A percentile compares a stretch with the other conserved stretches of the same genome.
These are phyloP conservation scores for Epizoanthus stellaris DNA, from an alignment of 92 coral and sea anemone species.

Conservation along the genomic window DNA sequence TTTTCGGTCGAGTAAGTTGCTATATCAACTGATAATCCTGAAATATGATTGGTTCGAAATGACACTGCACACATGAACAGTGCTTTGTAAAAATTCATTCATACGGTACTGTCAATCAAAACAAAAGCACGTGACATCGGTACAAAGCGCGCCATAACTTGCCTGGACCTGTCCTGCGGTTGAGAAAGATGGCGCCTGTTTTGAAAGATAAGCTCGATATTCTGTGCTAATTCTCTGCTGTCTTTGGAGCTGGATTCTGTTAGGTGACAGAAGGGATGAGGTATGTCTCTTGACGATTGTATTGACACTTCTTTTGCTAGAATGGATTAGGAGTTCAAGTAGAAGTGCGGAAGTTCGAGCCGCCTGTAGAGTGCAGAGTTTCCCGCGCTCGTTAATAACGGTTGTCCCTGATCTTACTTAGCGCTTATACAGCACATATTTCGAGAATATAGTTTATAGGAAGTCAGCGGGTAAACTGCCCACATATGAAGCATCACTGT, in stretches of 20 bases:
- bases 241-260: background rate
- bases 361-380: no score
- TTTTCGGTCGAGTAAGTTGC: slow-evolving; percentile 87
- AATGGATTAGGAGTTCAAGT: no score
- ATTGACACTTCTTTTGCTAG: background rate
- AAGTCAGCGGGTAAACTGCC: no score
- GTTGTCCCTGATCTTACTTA: no score
- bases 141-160: slow-evolving; percentile 79
- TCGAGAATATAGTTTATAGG: no score
- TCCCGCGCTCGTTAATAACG: no score
- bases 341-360: no score
- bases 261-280: background rate
- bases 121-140: slow-evolving; percentile 69
- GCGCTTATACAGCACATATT: no score
- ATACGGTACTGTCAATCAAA: slow-evolving; percentile 84
- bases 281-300: background rate
- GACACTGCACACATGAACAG: slow-evolving; percentile 58
- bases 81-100: slow-evolving; percentile 77
- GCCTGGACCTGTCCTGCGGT: slow-evolving; percentile 68
- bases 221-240: background rate
- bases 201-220: slow-evolving; percentile 6
- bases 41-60: slow-evolving; percentile 71
- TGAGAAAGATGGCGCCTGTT: slow-evolving; percentile 40
- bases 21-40: slow-evolving; percentile 82
- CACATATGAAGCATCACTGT: no score